Evolutionary conservation across 2,797 vertebrate genomes (phyloP), one percentile per base, ranked within the genome.

Genomic region (Gymnoscopelus microlampas): DNA sequence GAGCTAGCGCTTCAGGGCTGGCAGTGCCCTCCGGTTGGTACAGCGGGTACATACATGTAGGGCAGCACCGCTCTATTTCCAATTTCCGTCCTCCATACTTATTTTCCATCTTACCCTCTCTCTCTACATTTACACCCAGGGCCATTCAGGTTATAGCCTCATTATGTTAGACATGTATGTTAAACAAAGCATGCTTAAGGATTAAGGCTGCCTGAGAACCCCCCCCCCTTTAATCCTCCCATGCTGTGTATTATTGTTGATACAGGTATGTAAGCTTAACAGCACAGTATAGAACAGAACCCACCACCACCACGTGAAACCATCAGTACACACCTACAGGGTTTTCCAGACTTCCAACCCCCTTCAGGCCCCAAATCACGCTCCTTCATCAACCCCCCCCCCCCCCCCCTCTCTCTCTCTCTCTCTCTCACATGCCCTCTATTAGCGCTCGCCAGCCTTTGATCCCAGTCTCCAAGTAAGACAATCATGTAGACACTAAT

Each of bases 401-500:
- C 23, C 62, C 70, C 32, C 4, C 4, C 29, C 3, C 3, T 3
- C 2, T 4, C 26, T 4, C 26, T 29, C 26, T 32, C 64, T 50
- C 73, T 68, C 60, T 71, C 26, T 64, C 70, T 86, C 90, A 87
- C 82, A 85, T 83, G 86, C 73, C 84, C 63, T 81, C 56, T 60
- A 77, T 88, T 91, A 90, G 66, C 77, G 63, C 71, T 59, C 29
- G 14, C 12, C 60, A 6, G 39, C 57, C 79, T 88, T 85, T 88
- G 79, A 88, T 87, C 75, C 51, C 3, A 12, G 65, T 71, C 73
- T 72, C 29, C 57, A 47, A 70, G 24, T 60, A 4, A 61, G 74
- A 71, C 74, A 76, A 62, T 81, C 80, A 13, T 65, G 60, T 73
- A 53, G 81, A 88, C 79, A 74, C 75, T 86, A 82, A 91, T 84